Evolutionary conservation across 2,797 vertebrate species (phyloP).

Genomic region (Acomys russatus): DNA sequence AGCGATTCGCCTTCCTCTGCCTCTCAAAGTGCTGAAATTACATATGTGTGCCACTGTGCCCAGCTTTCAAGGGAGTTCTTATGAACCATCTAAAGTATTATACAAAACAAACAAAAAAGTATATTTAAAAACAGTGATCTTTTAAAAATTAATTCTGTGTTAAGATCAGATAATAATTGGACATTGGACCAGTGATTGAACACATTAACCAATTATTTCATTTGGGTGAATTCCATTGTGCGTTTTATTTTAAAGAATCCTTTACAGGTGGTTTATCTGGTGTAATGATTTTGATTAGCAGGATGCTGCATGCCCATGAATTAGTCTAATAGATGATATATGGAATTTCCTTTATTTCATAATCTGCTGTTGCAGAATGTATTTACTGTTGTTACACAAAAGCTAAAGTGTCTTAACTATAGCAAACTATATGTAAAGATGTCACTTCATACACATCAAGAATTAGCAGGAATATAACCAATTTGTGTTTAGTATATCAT

Average conservation of each 20-base stretch:
- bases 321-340: background rate
- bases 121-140: background rate
- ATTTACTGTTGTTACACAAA: background rate
- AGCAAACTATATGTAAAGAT: constrained; percentile 53
- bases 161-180: background rate
- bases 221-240: background rate
- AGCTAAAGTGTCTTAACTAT: constrained; percentile 27
- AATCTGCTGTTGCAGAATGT: constrained; percentile 20
- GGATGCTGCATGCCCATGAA: background rate
- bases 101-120: background rate
- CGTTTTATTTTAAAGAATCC: background rate
- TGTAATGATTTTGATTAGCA: constrained; percentile 45
- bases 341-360: background rate
- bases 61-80: background rate
- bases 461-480: constrained; percentile 1
- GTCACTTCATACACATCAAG: constrained; percentile 46
- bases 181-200: background rate
- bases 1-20: too few relatives aligned
- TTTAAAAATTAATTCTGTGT: constrained; percentile 16
- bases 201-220: background rate
- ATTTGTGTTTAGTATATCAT: constrained; percentile 24
- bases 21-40: too few relatives aligned
- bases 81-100: background rate
- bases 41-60: too few relatives aligned
- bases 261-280: constrained; percentile 13